Evolutionary conservation across 2,113 vertebrate genomes (phyloP), one percentile per base, ranked within the genome.

Genomic region (Poecile atricapillus): DNA sequence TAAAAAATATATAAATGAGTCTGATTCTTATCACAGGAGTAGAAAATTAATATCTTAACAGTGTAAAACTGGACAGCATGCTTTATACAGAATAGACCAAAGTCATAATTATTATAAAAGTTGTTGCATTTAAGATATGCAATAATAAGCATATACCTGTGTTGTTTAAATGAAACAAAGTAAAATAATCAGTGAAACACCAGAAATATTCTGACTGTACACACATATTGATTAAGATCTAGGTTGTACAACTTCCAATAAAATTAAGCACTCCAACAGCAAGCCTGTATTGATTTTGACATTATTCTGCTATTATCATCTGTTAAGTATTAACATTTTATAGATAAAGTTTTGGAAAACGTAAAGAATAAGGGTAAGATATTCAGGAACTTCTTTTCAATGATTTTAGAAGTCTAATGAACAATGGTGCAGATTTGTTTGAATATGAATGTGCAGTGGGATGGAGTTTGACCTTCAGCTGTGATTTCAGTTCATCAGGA

Each of bases 401-500:
- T 97, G 98, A 98, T 98, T 98, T 98, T 97, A 98, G 98, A 97
- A 98, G 97, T 97, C 97, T 98, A 98, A 98, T 98, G 98, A 98
- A 98, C 98, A 98, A 98, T 98, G 97, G 98, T 97, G 97, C 97
- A 98, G 98, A 99, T 99, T 99, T 99, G 99, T 99, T 99, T 99
- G 99, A 99, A 99, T 99, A 99, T 99, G 99, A 99, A 99, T 99
- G 99, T 99, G 99, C 98, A 98, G 98, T 98, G 98, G 98, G 99
- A 99, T 99, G 98, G 98, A 99, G 98, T 99, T 99, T 99, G 99
- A 99, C 99, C 99, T 99, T 99, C 99, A 99, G 99, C 99, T 99
- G 98, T 99, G 99, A 99, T 99, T 99, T 99, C 99, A 99, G 99
- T 99, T 99, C 99, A 99, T 99, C 99, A 99, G 99, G 99, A 99